phyloP scores from a whole-genome alignment of 1,140 invertebrate genomes.

The Heterodera carotae region DNA sequence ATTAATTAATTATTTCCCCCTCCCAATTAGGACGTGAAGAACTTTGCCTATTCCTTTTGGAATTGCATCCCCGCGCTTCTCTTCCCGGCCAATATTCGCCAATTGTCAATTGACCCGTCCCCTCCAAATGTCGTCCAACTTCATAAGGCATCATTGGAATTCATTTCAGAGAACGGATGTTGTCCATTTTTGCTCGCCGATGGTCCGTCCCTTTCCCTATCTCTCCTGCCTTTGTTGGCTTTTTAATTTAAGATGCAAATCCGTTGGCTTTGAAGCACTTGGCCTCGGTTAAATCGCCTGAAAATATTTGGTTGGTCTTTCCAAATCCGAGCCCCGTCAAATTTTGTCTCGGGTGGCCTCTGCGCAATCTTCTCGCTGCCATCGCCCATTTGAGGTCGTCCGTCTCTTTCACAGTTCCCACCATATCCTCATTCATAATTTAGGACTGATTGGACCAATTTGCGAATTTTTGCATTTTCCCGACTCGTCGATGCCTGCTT shows the following conservation, averaged over 20 bases:
- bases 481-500: slow-evolving; percentile 33
- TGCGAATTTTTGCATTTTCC: slow-evolving; percentile 38
- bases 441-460: slow-evolving; percentile 39
- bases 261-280: slow-evolving; percentile 16
- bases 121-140: slow-evolving; percentile 15
- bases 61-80: slow-evolving; percentile 47
- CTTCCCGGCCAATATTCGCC: slow-evolving; percentile 34
- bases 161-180: slow-evolving; percentile 7
- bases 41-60: slow-evolving; percentile 47
- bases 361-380: slow-evolving; percentile 45
- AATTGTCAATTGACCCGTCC: slow-evolving; percentile 6
- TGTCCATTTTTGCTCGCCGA: slow-evolving; percentile 37
- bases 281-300: not conserved
- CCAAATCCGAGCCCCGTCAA: slow-evolving; percentile 38
- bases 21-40: slow-evolving; percentile 44
- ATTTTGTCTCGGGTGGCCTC: slow-evolving; percentile 38
- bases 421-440: slow-evolving; percentile 41
- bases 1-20: slow-evolving; percentile 1
- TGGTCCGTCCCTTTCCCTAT: not conserved
- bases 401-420: slow-evolving; percentile 1
- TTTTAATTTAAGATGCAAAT: not conserved
- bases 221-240: not conserved
- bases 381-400: slow-evolving; percentile 46
- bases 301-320: slow-evolving; percentile 42
- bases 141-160: slow-evolving; percentile 21